Conservation (phyloP, 2,797 vertebrate species). For the Sebastes reedi region DNA sequence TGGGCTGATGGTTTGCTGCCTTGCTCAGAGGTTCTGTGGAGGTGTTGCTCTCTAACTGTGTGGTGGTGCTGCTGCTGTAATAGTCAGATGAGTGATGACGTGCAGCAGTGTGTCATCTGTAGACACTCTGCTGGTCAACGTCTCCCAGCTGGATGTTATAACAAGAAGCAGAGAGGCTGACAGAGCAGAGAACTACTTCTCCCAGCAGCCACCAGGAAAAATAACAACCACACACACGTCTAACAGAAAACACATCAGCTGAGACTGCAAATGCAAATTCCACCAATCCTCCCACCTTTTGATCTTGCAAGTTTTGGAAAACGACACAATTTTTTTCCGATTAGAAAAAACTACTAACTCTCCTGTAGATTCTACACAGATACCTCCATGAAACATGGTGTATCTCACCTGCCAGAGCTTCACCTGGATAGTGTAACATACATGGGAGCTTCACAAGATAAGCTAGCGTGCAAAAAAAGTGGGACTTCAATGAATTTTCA, state of each 20-base stretch:
- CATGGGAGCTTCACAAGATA: too few relatives aligned
- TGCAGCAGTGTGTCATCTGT: conserved; percentile 5
- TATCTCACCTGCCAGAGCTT: too few relatives aligned
- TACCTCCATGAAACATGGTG: too few relatives aligned
- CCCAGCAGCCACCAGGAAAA: neutral
- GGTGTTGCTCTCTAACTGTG: neutral
- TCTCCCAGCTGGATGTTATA: conserved; percentile 58
- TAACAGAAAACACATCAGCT: neutral
- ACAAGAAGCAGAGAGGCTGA: conserved; percentile 51
- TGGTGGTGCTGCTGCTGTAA: neutral
- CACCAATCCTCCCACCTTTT: too few relatives aligned
- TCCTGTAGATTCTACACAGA: too few relatives aligned
- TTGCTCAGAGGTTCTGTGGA: neutral
- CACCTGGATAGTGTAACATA: too few relatives aligned
- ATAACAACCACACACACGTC: neutral
- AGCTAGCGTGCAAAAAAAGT: too few relatives aligned
- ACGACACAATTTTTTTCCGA: too few relatives aligned
- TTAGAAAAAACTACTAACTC: too few relatives aligned
- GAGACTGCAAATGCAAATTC: neutral
- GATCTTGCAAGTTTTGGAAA: too few relatives aligned
- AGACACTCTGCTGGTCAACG: conserved; percentile 38
- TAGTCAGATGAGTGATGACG: neutral
- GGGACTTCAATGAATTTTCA: too few relatives aligned
- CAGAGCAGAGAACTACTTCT: neutral
- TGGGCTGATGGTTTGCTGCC: neutral